phyloP scores from a whole-genome alignment of 2,888 invertebrate species.

The Melinaea marsaeus region DNA sequence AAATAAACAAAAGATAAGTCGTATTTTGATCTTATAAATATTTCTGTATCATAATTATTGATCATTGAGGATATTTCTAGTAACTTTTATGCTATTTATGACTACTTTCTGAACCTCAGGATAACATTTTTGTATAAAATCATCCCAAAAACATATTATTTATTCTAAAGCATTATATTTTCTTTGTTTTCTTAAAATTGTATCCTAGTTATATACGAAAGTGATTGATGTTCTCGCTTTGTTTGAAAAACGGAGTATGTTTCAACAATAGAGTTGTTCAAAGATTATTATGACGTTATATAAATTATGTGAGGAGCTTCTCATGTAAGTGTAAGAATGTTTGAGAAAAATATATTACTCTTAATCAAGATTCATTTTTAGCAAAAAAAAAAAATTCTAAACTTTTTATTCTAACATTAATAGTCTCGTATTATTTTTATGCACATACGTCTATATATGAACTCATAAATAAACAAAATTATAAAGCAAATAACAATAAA shows the following conservation, averaged over 20 bases:
- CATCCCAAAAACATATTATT: neutral
- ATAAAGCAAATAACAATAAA: too few species aligned
- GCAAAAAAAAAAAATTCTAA: too few species aligned
- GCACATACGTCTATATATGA: too few species aligned
- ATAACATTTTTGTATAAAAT: neutral
- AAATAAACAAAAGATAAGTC: too few species aligned
- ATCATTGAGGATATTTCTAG: neutral
- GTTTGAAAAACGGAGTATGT: constrained; percentile 16
- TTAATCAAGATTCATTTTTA: too few species aligned
- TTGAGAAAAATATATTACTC: too few species aligned
- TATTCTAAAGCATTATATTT: neutral
- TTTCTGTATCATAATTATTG: too few species aligned
- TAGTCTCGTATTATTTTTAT: too few species aligned
- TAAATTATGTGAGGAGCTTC: neutral
- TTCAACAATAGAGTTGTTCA: constrained; percentile 16
- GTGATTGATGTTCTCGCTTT: constrained; percentile 21
- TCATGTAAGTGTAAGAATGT: too few species aligned
- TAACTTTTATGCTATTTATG: neutral
- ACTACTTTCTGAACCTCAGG: neutral
- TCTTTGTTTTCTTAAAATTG: constrained; percentile 2
- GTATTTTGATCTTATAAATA: too few species aligned
- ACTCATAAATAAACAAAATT: too few species aligned
- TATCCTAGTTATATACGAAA: constrained; percentile 13
- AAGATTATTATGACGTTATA: neutral
- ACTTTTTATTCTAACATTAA: too few species aligned